Conservation (phyloP, 2,113 vertebrate species). For the Podilymbus podiceps region DNA sequence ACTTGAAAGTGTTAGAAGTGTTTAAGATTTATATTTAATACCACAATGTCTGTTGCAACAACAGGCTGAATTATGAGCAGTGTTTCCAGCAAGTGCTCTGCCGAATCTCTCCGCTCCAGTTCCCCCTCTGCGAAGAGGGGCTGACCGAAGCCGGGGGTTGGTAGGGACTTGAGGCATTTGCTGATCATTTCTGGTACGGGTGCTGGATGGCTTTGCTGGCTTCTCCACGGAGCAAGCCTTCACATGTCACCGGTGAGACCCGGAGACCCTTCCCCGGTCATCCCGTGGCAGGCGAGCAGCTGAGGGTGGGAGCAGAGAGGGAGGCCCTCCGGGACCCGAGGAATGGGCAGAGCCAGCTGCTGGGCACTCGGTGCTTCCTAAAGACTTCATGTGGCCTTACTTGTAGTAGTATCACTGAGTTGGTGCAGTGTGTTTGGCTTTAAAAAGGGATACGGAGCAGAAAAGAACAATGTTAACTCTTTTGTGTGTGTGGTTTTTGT, state of each 20-base stretch:
- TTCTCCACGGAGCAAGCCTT: not conserved
- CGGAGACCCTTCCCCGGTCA: not conserved
- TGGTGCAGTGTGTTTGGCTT: not conserved
- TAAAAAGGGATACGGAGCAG: not conserved
- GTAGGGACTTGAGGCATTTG: rapidly evolving
- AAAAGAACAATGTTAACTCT: not conserved
- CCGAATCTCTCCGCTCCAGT: not conserved
- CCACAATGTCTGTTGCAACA: not conserved
- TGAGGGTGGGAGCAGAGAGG: not conserved
- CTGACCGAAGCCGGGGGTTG: rapidly evolving
- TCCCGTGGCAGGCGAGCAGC: rapidly evolving
- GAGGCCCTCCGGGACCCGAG: not conserved
- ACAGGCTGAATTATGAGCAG: not conserved
- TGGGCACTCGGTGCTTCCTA: too few relatives aligned
- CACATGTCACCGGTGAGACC: rapidly evolving
- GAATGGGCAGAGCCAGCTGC: not conserved
- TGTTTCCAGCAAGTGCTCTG: not conserved
- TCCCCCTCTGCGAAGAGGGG: not conserved
- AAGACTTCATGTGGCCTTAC: not conserved
- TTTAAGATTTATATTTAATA: not conserved
- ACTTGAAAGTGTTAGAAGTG: not conserved
- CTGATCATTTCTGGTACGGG: rapidly evolving
- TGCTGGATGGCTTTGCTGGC: not conserved
- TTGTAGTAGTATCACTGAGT: not conserved
- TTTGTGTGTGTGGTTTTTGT: not conserved